Conservation (phyloP, 2,888 invertebrate genomes). For the Tethea ocularis region DNA sequence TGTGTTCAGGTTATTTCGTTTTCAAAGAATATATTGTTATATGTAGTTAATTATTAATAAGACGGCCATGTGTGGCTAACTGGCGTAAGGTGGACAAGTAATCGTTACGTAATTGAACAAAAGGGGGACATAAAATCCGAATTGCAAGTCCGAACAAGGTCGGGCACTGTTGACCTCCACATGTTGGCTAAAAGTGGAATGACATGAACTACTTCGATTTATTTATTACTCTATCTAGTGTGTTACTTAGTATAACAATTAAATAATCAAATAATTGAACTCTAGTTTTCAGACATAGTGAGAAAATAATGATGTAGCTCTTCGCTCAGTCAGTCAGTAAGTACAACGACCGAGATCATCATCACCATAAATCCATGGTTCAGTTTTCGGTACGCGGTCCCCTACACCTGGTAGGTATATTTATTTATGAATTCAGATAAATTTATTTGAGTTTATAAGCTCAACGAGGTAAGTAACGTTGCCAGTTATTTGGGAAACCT, state of each 20-base stretch:
- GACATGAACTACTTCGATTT: slow-evolving; percentile 41
- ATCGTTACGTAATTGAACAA: slow-evolving; percentile 52
- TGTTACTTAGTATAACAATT: slow-evolving; percentile 14
- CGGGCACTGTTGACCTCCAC: slow-evolving; percentile 43
- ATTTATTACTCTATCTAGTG: slow-evolving; percentile 28
- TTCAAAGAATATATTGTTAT: not conserved
- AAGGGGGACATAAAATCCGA: slow-evolving; percentile 55
- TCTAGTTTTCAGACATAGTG: not conserved
- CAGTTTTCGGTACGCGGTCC: too few species aligned
- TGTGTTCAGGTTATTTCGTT: too few species aligned
- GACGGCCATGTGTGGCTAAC: slow-evolving; percentile 45
- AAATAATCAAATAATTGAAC: not conserved
- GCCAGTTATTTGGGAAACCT: too few species aligned
- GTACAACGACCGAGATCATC: too few species aligned
- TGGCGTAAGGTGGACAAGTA: slow-evolving; percentile 59
- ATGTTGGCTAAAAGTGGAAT: slow-evolving; percentile 39
- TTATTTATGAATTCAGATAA: too few species aligned
- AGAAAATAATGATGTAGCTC: too few species aligned
- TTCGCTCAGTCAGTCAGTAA: too few species aligned
- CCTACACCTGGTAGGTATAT: too few species aligned
- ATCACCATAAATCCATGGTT: too few species aligned
- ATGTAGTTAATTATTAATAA: slow-evolving; percentile 4
- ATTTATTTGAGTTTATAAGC: too few species aligned
- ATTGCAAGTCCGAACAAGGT: slow-evolving; percentile 54
- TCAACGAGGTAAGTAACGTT: too few species aligned